Conservation (phyloP, 2,797 vertebrate species). For the Glossophaga mutica region DNA sequence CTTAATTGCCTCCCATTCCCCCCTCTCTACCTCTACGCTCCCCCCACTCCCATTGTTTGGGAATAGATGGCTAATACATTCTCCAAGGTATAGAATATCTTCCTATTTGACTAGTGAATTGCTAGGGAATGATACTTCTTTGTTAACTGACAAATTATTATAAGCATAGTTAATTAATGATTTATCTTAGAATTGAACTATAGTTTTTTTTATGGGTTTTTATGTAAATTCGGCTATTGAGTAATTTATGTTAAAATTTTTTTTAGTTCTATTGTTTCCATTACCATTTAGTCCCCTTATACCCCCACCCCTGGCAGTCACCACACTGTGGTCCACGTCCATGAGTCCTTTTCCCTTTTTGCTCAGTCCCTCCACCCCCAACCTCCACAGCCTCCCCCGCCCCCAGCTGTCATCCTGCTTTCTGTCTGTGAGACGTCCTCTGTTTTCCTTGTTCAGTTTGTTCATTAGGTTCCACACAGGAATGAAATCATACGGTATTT, state of each 20-base stretch:
- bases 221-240: not conserved
- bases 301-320: no score
- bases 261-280: no score
- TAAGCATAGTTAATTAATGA: not conserved
- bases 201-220: slow-evolving; percentile 12
- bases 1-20: accelerated
- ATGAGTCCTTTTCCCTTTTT: no score
- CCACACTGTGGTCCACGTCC: no score
- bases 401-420: not conserved
- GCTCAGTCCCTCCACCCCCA: no score
- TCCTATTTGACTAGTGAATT: not conserved
- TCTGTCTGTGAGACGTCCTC: not conserved
- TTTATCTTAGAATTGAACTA: not conserved
- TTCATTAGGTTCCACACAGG: not conserved
- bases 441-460: not conserved
- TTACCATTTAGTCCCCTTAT: no score
- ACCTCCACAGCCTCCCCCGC: accelerated
- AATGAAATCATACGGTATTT: not conserved
- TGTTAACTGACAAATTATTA: not conserved
- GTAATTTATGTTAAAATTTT: not conserved
- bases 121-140: not conserved
- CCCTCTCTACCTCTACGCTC: accelerated
- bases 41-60: not conserved
- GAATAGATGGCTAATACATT: not conserved
- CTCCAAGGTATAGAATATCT: not conserved